Evolutionary conservation across 2,113 vertebrate genomes (phyloP).

Genomic region (Oryzias celebensis): DNA sequence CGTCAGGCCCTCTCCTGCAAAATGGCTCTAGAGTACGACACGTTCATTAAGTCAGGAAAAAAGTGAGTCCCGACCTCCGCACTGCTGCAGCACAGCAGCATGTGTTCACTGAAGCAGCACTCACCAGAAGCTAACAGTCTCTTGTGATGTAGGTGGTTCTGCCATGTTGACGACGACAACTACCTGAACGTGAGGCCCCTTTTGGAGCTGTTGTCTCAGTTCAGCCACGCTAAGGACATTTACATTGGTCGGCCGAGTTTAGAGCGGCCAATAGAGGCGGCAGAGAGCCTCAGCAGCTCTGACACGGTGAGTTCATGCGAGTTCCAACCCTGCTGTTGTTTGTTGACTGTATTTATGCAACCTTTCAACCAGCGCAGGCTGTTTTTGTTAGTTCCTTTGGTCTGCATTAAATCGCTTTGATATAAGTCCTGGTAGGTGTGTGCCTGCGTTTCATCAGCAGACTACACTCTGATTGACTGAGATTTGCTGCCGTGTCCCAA

Average conservation of each 20-base stretch:
- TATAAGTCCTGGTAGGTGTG: no score
- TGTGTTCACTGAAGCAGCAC: neutral
- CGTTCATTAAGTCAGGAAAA: slow-evolving; percentile 83
- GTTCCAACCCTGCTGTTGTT: neutral
- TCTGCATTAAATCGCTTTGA: neutral
- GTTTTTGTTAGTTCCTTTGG: neutral
- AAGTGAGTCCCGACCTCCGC: slow-evolving; percentile 79
- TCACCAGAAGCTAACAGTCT: neutral
- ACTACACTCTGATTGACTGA: no score
- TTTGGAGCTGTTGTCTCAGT: slow-evolving; percentile 84
- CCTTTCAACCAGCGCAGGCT: neutral
- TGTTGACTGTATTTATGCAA: neutral
- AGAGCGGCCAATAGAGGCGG: slow-evolving; percentile 89
- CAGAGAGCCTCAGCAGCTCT: slow-evolving; percentile 77
- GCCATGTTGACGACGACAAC: slow-evolving; percentile 93
- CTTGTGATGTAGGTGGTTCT: slow-evolving; percentile 85
- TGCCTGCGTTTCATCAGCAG: no score
- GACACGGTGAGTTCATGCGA: slow-evolving; percentile 75
- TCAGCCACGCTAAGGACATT: slow-evolving; percentile 82
- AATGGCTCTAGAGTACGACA: slow-evolving; percentile 90
- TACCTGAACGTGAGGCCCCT: slow-evolving; percentile 84
- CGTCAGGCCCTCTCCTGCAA: slow-evolving; percentile 94
- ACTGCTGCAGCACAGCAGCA: neutral
- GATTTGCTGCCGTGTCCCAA: no score
- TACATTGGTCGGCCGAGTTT: slow-evolving; percentile 92